Conservation (phyloP, 2,113 vertebrate genomes). For the Microtus montanus region DNA sequence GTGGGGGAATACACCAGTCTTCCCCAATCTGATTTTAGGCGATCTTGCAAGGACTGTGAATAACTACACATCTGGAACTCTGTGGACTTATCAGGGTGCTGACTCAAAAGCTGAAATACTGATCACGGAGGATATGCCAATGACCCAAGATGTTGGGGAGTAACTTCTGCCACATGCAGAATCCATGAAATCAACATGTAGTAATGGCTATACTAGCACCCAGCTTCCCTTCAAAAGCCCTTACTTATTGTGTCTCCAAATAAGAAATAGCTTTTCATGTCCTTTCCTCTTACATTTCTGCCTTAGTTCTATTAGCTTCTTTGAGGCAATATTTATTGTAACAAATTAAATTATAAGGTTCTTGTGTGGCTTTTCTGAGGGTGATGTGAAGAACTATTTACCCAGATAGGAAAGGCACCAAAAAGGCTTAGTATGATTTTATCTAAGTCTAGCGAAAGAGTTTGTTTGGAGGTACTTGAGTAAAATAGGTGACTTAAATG, state of each 20-base stretch:
- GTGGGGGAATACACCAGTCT: accelerated
- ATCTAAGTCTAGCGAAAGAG: too few relatives aligned
- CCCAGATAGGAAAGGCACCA: not conserved
- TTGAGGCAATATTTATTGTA: not conserved
- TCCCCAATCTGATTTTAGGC: too few relatives aligned
- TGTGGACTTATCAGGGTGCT: not conserved
- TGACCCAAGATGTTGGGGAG: not conserved
- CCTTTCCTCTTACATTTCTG: not conserved
- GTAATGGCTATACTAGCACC: accelerated
- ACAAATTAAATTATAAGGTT: not conserved
- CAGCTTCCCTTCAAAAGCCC: not conserved
- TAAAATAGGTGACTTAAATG: not conserved
- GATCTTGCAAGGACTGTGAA: not conserved
- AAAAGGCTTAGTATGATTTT: not conserved
- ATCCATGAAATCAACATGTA: not conserved
- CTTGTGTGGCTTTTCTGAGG: not conserved
- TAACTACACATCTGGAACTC: not conserved
- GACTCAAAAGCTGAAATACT: not conserved
- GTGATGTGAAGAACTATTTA: not conserved
- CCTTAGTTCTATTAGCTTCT: not conserved
- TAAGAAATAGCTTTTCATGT: not conserved
- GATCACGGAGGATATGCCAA: not conserved
- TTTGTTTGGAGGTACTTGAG: not conserved
- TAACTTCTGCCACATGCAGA: not conserved
- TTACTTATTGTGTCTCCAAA: accelerated